phyloP scores from a whole-genome alignment of 2,888 invertebrate genomes.

The Encarsia formosa region DNA sequence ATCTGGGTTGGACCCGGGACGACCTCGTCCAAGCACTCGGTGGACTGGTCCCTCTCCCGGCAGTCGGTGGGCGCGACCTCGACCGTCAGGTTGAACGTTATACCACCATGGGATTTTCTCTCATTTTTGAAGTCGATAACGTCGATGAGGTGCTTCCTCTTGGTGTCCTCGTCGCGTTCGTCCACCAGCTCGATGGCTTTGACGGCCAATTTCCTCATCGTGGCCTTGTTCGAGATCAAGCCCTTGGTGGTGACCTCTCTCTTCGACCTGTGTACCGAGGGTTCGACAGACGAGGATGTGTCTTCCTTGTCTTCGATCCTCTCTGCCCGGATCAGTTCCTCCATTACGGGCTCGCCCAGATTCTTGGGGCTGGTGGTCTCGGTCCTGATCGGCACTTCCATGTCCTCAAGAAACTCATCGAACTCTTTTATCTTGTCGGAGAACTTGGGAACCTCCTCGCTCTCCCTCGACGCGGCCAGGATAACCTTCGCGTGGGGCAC shows the following conservation, averaged over 20 bases:
- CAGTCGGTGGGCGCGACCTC: constrained; percentile 53
- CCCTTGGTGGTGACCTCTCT: constrained; percentile 11
- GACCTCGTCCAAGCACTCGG: constrained; percentile 29
- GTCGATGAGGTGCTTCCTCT: constrained; percentile 52
- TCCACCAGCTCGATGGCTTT: constrained; percentile 54
- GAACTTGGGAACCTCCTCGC: constrained; percentile 29
- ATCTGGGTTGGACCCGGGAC: constrained; percentile 47
- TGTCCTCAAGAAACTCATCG: constrained; percentile 41
- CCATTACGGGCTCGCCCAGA: constrained; percentile 29
- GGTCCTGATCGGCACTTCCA: constrained; percentile 35
- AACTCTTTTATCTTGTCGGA: constrained; percentile 42
- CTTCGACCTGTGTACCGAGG: no score
- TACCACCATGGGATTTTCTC: constrained; percentile 38
- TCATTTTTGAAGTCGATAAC: constrained; percentile 51
- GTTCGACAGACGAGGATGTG: constrained; percentile 10
- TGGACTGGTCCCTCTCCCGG: constrained; percentile 32
- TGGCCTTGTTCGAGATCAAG: constrained; percentile 13
- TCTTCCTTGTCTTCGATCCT: constrained; percentile 17
- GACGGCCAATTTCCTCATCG: constrained; percentile 49
- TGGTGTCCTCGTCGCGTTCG: constrained; percentile 53
- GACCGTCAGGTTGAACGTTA: constrained; percentile 49
- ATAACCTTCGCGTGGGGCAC: constrained; percentile 29
- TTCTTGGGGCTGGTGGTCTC: constrained; percentile 18
- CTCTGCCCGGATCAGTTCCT: constrained; percentile 34
- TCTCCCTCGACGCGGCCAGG: constrained; percentile 28